Percentiles rank a stretch among this genome's conserved stretches.
Conservation (phyloP, 2,113 vertebrate genomes). For the Labeo catla region DNA sequence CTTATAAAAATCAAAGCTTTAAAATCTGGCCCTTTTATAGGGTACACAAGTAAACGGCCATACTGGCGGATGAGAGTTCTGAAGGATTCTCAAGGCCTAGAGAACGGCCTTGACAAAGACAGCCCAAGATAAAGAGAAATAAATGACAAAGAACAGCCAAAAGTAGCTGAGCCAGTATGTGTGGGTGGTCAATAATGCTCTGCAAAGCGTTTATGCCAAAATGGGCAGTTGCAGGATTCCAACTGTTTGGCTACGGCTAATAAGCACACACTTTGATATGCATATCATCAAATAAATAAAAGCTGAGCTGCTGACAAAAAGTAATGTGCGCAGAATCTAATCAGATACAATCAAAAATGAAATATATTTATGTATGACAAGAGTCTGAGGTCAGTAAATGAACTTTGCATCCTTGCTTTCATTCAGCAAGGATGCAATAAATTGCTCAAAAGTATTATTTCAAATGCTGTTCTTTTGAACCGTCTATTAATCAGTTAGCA, state of each 20-base stretch:
- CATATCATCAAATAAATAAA: not conserved
- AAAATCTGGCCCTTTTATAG: not conserved
- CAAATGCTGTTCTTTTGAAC: not conserved
- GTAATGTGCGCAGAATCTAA: not conserved
- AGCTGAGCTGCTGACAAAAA: not conserved
- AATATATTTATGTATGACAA: not conserved
- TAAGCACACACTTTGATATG: not conserved
- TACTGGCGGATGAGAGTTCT: not conserved
- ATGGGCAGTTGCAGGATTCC: not conserved
- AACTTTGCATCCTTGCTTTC: not conserved
- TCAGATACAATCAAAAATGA: not conserved
- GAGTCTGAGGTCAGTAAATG: not conserved
- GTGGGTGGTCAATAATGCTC: slow-evolving; percentile 29
- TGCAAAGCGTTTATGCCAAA: not conserved
- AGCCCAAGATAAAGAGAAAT: not conserved
- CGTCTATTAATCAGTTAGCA: not conserved
- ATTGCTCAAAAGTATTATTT: not conserved
- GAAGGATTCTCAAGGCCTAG: not conserved
- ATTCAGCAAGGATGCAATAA: not conserved
- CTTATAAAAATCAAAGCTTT: not conserved
- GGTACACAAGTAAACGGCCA: not conserved
- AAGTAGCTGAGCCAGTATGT: slow-evolving; percentile 8
- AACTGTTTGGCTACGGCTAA: slow-evolving; percentile 24
- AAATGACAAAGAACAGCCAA: slow-evolving; percentile 27
- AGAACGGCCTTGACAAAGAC: slow-evolving; percentile 20